Evolutionary conservation across 2,113 vertebrate species (phyloP), one percentile per base, ranked within the genome.

Genomic region (Sinocyclocheilus maitianheensis): DNA sequence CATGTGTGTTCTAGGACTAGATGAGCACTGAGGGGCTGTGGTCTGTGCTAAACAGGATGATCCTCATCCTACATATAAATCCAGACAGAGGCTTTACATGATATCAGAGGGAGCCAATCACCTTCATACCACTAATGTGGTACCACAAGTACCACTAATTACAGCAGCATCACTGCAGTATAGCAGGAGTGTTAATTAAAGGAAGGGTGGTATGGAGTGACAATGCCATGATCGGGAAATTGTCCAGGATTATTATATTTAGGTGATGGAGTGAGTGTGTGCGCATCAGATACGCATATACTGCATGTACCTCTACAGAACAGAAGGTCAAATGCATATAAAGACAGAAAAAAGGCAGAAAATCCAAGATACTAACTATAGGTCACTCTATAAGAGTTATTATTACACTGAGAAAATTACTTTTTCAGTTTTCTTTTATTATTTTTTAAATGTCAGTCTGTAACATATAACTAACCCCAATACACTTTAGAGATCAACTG

Each of bases 151-250:
- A 53, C 14, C 51, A 77, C 43, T 48, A 48, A 77, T 69, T 69
- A 81, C 16, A 69, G 14, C 8, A 51, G 40, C 43, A 34, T 81
- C 62, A 22, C 80, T 5, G 43, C 62, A 69, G 62, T 69, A 81
- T 30, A 30, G n/a, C 80, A 51, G 7, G 48, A 48, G 79, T 67
- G 60, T 81, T 81, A 65, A 81, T 81, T 81, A 81, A 81, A 81
- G 14, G 13, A 43, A 13, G 1, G 3, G 40, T 12, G 40, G 62
- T 43, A 48, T 48, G 60, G 40, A 34, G 62, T 81, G 62, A 51
- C 40, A 26, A 37, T 12, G 37, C 37, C 71, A 46, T 24, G 43
- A 46, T 46, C 7, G 18, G 43, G 43, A 20, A 67, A 30, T 8
- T 13, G n/a, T 69, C 62, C 62, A 69, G 24, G 16, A 81, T 81